Evolutionary conservation across 2,113 vertebrate genomes (phyloP).

Genomic region (Collichthys lucidus): DNA sequence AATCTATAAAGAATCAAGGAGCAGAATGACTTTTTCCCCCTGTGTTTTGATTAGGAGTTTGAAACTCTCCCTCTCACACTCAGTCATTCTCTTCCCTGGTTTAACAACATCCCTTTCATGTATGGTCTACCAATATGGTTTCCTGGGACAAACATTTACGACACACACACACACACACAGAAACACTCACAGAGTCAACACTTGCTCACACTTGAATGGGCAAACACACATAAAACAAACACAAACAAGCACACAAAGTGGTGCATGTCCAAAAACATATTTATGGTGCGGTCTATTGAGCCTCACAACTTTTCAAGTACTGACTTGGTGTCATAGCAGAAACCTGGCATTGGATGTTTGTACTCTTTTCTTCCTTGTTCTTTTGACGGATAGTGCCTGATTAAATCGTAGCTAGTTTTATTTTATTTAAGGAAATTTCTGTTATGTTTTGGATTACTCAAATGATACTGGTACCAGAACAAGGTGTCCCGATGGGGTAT

Average conservation of each 20-base stretch:
- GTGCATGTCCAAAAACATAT: not conserved
- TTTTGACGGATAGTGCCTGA: not conserved
- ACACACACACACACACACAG: conserved; percentile 7
- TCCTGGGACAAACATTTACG: conserved; percentile 17
- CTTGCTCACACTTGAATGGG: not conserved
- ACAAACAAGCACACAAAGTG: not conserved
- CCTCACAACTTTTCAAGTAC: not conserved
- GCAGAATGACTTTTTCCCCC: not conserved
- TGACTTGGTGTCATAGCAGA: not conserved
- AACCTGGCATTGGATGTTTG: not conserved
- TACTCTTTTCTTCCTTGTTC: not conserved
- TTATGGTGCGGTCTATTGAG: not conserved
- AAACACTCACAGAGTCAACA: no score
- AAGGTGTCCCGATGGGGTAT: no score
- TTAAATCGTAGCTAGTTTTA: not conserved
- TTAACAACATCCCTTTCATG: not conserved
- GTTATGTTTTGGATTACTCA: not conserved
- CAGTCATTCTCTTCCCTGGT: not conserved
- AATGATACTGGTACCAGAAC: not conserved
- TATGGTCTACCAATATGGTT: conserved; percentile 1
- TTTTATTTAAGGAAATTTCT: not conserved
- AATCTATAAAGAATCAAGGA: conserved; percentile 15
- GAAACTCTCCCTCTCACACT: not conserved
- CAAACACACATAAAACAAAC: not conserved
- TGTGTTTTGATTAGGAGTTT: conserved; percentile 1